These are phyloP conservation scores for Chrysolina oricalcia DNA, from an alignment of 2,888 invertebrate genomes.

Conservation along the genomic window DNA sequence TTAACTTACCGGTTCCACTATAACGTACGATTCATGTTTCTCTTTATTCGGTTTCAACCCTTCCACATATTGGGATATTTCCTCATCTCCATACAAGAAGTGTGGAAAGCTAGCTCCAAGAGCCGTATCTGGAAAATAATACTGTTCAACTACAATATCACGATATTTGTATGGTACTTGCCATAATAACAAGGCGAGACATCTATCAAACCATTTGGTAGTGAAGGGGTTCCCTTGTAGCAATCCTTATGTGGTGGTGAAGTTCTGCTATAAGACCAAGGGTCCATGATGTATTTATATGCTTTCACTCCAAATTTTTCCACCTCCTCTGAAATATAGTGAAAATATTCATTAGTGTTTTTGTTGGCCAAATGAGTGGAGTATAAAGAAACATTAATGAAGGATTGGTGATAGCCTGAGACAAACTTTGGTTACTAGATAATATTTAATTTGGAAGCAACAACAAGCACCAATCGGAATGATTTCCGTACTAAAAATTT, in stretches of 20 bases:
- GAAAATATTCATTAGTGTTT: neutral
- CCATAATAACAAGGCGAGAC: conserved; percentile 78
- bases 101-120: conserved; percentile 84
- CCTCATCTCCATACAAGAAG: conserved; percentile 77
- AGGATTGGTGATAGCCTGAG: too few relatives aligned
- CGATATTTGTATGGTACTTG: conserved; percentile 68
- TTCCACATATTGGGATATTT: conserved; percentile 73
- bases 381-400: too few relatives aligned
- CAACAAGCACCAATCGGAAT: too few relatives aligned
- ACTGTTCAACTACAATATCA: conserved; percentile 81
- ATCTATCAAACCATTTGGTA: conserved; percentile 61
- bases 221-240: conserved; percentile 71
- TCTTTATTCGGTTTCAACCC: conserved; percentile 78
- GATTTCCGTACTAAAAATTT: too few relatives aligned
- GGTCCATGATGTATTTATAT: conserved; percentile 76
- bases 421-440: too few relatives aligned
- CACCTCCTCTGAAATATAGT: conserved; percentile 62
- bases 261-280: conserved; percentile 75
- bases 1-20: conserved; percentile 80
- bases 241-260: conserved; percentile 75
- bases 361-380: too few relatives aligned
- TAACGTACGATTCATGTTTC: conserved; percentile 79
- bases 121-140: conserved; percentile 76
- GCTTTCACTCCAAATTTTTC: conserved; percentile 72
- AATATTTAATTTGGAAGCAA: too few relatives aligned